phyloP scores from a whole-genome alignment of 1,140 invertebrate species.

The Trichomalopsis sarcophagae region DNA sequence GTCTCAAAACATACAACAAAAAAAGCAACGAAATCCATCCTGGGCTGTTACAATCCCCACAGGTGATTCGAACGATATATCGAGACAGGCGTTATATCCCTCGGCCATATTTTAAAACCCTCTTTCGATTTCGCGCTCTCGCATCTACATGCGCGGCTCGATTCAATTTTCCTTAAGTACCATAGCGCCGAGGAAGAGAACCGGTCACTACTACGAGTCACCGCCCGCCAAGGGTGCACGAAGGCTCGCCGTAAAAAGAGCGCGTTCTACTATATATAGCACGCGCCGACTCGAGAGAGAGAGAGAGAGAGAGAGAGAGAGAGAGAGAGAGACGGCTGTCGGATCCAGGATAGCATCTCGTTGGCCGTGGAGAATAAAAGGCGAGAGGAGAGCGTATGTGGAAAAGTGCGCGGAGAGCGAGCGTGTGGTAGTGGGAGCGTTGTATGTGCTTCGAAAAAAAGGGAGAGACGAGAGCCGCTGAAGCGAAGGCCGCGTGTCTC shows the following conservation, averaged over 20 bases:
- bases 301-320: constrained; percentile 17
- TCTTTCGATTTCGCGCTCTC: not conserved
- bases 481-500: not conserved
- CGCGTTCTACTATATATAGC: not conserved
- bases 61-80: not conserved
- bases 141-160: constrained; percentile 50
- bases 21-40: too few species aligned
- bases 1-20: too few species aligned
- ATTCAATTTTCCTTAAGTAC: constrained; percentile 54
- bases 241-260: constrained; percentile 21
- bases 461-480: not conserved
- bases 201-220: not conserved
- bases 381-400: constrained; percentile 53
- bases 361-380: constrained; percentile 60
- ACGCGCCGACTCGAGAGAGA: constrained; percentile 30
- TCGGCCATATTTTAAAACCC: not conserved
- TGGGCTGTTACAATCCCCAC: not conserved
- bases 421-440: constrained; percentile 24
- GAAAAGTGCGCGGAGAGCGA: constrained; percentile 30
- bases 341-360: constrained; percentile 64
- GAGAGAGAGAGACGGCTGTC: constrained; percentile 49
- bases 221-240: not conserved
- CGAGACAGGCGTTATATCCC: not conserved
- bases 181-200: not conserved
- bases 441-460: constrained; percentile 13